These are phyloP conservation scores for Xanthia icteritia DNA, from an alignment of 2,888 invertebrate genomes.

Conservation along the genomic window DNA sequence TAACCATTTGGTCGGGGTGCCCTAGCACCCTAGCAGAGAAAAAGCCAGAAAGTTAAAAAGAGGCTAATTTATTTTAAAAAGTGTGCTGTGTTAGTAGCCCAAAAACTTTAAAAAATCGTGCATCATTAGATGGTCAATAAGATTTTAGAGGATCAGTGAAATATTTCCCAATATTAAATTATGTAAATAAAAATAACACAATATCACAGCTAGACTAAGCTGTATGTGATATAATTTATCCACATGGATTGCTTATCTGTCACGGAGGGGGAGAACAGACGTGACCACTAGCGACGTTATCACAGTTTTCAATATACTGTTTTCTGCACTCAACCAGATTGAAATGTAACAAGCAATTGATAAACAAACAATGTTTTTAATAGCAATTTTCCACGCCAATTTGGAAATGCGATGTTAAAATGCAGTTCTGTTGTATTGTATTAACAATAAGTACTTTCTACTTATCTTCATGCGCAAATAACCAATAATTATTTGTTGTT, in stretches of 20 bases:
- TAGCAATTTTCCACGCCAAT: conserved; percentile 52
- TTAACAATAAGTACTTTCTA: conserved; percentile 27
- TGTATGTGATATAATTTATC: background rate
- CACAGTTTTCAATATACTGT: conserved; percentile 41
- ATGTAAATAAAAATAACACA: background rate
- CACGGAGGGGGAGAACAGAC: conserved; percentile 4
- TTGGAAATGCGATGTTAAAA: conserved; percentile 43
- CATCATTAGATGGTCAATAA: background rate
- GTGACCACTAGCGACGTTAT: conserved; percentile 35
- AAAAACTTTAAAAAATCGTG: too few relatives aligned
- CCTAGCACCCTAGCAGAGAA: background rate
- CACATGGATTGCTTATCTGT: conserved; percentile 26
- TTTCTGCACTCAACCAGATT: conserved; percentile 45
- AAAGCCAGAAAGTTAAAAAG: too few relatives aligned
- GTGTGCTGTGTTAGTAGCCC: too few relatives aligned
- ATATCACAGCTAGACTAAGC: background rate
- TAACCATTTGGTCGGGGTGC: background rate
- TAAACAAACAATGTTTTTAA: conserved; percentile 53
- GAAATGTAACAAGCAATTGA: conserved; percentile 50
- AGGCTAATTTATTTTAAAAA: too few relatives aligned
- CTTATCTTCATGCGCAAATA: conserved; percentile 55
- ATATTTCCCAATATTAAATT: background rate
- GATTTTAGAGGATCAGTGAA: background rate
- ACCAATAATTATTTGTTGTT: conserved; percentile 45
- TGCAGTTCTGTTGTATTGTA: conserved; percentile 21